Conservation (phyloP, 2,888 invertebrate species). For the Apamea epomidion region DNA sequence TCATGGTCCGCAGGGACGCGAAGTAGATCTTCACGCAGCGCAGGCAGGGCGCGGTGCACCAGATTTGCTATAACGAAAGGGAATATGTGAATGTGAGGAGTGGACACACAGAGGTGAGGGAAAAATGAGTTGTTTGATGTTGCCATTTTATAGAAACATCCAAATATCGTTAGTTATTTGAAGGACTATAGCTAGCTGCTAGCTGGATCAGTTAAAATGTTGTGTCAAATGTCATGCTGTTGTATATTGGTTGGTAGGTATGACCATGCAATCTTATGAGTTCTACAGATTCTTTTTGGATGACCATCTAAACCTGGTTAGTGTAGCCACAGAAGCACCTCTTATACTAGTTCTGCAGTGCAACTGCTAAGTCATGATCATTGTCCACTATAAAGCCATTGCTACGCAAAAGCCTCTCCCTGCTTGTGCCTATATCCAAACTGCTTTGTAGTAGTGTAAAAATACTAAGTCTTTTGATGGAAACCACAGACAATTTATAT, state of each 20-base stretch:
- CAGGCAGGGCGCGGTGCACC: conserved; percentile 93
- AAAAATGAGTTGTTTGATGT: no score
- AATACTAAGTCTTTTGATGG: background rate
- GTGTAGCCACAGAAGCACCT: background rate
- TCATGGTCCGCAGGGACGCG: conserved; percentile 90
- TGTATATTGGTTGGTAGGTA: background rate
- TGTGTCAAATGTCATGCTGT: background rate
- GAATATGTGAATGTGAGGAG: background rate
- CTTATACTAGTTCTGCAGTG: background rate
- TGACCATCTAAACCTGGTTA: background rate
- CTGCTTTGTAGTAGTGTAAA: background rate
- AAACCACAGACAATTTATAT: background rate
- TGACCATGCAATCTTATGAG: background rate
- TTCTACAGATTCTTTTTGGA: background rate
- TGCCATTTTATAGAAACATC: background rate
- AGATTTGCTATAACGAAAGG: conserved; percentile 91
- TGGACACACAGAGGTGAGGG: background rate
- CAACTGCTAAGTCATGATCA: background rate
- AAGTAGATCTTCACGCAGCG: conserved; percentile 93
- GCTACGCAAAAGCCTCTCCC: background rate
- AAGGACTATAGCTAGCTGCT: background rate
- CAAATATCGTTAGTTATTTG: background rate
- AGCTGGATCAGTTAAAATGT: background rate
- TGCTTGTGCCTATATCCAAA: background rate
- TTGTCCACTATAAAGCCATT: background rate